Evolutionary conservation across 2,113 vertebrate genomes (phyloP).

Genomic region (Todiramphus chloris): DNA sequence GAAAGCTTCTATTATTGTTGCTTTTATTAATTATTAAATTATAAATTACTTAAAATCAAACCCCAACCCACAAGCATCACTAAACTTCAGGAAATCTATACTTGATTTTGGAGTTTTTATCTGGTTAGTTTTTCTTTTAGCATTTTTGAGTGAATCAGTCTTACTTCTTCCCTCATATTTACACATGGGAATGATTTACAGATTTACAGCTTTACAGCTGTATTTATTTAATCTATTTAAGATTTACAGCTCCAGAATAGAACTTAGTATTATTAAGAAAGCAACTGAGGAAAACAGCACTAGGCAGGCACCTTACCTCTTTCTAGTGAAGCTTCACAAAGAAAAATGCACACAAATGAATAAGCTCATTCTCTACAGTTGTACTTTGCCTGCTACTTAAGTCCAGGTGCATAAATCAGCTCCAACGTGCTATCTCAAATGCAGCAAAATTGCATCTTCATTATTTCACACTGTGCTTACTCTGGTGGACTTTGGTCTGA

Average conservation of each 20-base stretch:
- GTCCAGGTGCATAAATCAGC: constrained; percentile 50
- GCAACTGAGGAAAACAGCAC: neutral
- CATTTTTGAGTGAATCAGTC: neutral
- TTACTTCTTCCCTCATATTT: neutral
- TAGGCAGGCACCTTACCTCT: constrained; percentile 50
- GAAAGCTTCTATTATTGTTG: neutral
- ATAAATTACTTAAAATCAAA: neutral
- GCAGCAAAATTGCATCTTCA: constrained; percentile 14
- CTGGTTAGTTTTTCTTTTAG: neutral
- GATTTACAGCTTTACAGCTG: too few relatives aligned
- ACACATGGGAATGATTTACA: neutral
- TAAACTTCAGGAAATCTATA: neutral
- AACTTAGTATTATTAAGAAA: neutral
- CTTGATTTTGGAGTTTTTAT: neutral
- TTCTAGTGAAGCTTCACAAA: neutral
- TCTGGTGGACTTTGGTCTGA: constrained; percentile 39
- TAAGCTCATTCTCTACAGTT: neutral
- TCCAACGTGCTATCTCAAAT: constrained; percentile 16
- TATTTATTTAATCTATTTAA: too few relatives aligned
- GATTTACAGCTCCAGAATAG: neutral
- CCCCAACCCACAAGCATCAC: neutral
- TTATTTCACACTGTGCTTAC: neutral
- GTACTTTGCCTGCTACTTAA: constrained; percentile 64
- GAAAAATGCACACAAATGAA: neutral
- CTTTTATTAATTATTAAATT: neutral